Conservation (phyloP, 2,113 vertebrate genomes). For the Tonatia bakeri region DNA sequence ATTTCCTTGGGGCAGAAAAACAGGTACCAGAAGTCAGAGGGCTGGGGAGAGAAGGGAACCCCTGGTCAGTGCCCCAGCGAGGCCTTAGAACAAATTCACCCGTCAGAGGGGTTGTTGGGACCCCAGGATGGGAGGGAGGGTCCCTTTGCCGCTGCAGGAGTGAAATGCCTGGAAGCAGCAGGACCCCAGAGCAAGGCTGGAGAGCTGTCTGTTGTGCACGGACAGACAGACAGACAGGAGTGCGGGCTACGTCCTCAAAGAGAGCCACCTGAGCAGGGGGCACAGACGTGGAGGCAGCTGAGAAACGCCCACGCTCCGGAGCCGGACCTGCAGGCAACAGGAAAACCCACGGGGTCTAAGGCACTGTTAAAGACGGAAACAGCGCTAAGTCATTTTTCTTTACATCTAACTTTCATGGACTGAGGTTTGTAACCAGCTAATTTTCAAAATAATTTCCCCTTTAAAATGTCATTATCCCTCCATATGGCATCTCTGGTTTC, state of each 20-base stretch:
- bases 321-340: background rate
- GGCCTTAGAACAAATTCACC: background rate
- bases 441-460: background rate
- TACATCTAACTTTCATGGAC: background rate
- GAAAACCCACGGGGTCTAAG: background rate
- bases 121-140: background rate
- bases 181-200: background rate
- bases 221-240: background rate
- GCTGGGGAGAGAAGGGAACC: background rate
- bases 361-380: background rate
- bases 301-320: background rate
- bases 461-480: background rate
- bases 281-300: no score
- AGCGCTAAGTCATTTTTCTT: background rate
- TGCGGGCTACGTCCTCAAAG: background rate
- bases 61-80: background rate
- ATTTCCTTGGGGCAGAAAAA: background rate
- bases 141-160: accelerated
- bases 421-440: background rate
- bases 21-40: background rate
- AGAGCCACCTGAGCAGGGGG: background rate
- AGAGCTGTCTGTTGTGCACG: accelerated
- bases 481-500: background rate
- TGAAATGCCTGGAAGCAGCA: background rate
- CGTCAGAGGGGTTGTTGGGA: background rate